A percentile compares a stretch with the other conserved stretches of the same genome.
phyloP scores from a whole-genome alignment of 53 echinoderm and acorn worm genomes.

The Glandiceps talaboti region DNA sequence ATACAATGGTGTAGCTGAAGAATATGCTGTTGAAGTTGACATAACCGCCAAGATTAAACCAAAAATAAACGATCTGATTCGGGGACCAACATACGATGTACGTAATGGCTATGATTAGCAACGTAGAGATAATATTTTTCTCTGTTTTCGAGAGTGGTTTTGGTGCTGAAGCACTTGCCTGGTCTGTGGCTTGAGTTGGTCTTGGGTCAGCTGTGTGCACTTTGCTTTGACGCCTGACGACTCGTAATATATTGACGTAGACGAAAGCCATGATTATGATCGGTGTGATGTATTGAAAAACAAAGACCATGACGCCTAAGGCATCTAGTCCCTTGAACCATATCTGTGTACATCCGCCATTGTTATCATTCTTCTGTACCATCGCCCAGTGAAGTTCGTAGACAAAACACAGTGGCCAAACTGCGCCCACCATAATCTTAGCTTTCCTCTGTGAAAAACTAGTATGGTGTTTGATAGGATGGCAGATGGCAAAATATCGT shows the following conservation, averaged over 20 bases:
- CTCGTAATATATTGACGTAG: background rate
- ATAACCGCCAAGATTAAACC: slow-evolving; percentile 12
- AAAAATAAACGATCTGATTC: slow-evolving; percentile 11
- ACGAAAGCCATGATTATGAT: slow-evolving; percentile 16
- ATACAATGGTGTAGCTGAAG: background rate
- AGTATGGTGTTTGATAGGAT: slow-evolving; percentile 2
- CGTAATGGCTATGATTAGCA: slow-evolving; percentile 4
- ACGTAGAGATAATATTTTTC: slow-evolving; percentile 14
- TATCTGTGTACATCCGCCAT: background rate
- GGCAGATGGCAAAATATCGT: slow-evolving; percentile 14
- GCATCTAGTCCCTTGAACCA: background rate
- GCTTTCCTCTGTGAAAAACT: slow-evolving; percentile 1
- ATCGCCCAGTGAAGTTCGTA: slow-evolving; percentile 8
- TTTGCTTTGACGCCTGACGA: background rate
- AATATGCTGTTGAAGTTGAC: slow-evolving; percentile 6
- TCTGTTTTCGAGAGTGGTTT: background rate
- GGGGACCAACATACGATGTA: slow-evolving; percentile 21
- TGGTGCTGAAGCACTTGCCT: background rate
- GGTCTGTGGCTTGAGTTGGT: background rate
- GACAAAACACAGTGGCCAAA: slow-evolving; percentile 8
- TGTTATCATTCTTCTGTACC: background rate
- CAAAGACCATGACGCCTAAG: slow-evolving; percentile 13
- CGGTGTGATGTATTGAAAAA: slow-evolving; percentile 17
- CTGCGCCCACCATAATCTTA: background rate
- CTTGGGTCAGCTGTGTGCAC: background rate